These are phyloP conservation scores for Onychomys torridus DNA, from an alignment of 2,797 vertebrate genomes.

Conservation along the genomic window DNA sequence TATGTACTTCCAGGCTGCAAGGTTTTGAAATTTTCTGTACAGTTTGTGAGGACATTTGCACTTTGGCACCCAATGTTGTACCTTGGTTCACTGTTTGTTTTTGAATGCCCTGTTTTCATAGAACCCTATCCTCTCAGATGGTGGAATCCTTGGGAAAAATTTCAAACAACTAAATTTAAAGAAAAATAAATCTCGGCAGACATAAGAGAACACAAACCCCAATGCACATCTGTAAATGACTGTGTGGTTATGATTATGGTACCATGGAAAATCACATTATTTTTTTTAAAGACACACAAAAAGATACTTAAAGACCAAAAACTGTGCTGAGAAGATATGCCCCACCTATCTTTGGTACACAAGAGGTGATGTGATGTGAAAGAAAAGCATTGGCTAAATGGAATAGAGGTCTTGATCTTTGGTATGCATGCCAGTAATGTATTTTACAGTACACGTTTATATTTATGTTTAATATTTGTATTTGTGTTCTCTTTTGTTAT, in stretches of 20 bases:
- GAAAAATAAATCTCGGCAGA: constrained; percentile 62
- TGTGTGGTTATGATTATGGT: constrained; percentile 80
- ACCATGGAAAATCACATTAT: constrained; percentile 84
- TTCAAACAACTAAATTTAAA: neutral
- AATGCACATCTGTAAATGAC: constrained; percentile 76
- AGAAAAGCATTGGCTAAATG: constrained; percentile 84
- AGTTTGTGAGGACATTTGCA: constrained; percentile 92
- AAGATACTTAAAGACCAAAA: constrained; percentile 90
- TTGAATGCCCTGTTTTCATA: constrained; percentile 89
- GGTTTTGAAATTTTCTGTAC: constrained; percentile 92
- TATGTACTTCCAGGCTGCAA: constrained; percentile 93
- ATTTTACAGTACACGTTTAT: constrained; percentile 89
- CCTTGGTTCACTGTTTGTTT: constrained; percentile 87
- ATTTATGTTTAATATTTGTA: constrained; percentile 89
- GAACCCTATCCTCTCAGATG: constrained; percentile 88
- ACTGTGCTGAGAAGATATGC: constrained; percentile 89
- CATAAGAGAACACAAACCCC: constrained; percentile 41
- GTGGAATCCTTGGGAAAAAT: constrained; percentile 68
- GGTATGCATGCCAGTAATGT: constrained; percentile 90
- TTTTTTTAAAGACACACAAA: constrained; percentile 85
- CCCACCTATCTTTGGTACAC: constrained; percentile 78
- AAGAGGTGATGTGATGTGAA: constrained; percentile 81
- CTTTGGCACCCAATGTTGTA: constrained; percentile 89
- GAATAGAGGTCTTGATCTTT: constrained; percentile 88
- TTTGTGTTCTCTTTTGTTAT: constrained; percentile 89